A percentile compares a stretch with the other conserved stretches of the same genome.
Evolutionary conservation across 2,113 vertebrate species (phyloP).

Genomic region (Rhea americana): DNA sequence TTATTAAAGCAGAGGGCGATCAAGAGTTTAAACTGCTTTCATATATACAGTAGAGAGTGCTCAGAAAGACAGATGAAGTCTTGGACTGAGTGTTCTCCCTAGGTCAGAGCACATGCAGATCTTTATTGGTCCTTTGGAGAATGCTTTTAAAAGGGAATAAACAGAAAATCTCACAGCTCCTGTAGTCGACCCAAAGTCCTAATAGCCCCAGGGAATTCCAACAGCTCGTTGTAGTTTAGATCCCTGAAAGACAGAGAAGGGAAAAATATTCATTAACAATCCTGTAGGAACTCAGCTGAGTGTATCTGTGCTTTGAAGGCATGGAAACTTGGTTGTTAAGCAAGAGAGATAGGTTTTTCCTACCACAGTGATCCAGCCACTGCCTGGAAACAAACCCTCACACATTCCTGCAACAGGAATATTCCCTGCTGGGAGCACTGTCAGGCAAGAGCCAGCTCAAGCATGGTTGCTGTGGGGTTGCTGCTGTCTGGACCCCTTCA

Average conservation of each 20-base stretch:
- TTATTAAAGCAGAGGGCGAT: not conserved
- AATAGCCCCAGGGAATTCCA: slow-evolving; percentile 91
- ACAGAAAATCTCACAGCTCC: slow-evolving; percentile 88
- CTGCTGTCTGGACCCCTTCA: not conserved
- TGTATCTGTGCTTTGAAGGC: slow-evolving; percentile 35
- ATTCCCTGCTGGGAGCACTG: not conserved
- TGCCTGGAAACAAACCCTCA: slow-evolving; percentile 47
- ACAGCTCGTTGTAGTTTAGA: slow-evolving; percentile 92
- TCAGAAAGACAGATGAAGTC: not conserved
- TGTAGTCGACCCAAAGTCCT: slow-evolving; percentile 91
- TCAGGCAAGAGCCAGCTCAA: not conserved
- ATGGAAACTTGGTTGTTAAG: slow-evolving; percentile 46
- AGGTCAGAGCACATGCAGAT: fast-evolving
- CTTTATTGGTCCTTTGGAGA: not conserved
- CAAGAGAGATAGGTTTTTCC: slow-evolving; percentile 48
- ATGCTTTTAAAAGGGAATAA: slow-evolving; percentile 10
- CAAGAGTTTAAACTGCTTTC: not conserved
- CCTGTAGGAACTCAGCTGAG: not conserved
- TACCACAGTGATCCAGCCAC: not conserved
- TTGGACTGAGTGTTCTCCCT: not conserved
- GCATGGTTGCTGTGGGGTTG: not conserved
- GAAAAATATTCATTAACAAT: slow-evolving; percentile 27
- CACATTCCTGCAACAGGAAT: not conserved
- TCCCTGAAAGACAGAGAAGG: slow-evolving; percentile 79
- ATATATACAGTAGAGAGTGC: not conserved